Base-by-base conservation (phyloP, 2,888 invertebrate species). In the Priocnemis perturbator region DNA sequence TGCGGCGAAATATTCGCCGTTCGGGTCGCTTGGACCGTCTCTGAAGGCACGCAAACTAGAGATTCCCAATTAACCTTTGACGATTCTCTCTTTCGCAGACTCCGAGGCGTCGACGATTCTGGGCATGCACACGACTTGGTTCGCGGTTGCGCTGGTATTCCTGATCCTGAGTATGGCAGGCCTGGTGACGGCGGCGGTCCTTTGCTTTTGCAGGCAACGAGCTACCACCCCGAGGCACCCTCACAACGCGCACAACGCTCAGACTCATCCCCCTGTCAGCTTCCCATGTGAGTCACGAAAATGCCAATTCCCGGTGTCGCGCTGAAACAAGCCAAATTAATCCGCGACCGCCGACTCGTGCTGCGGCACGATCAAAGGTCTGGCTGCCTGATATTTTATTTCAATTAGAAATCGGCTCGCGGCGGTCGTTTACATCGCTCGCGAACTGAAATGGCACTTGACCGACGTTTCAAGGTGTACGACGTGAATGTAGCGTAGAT, bases 181-280 rank as follows among this genome's bases (percentile, higher is more conserved):
- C 67, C 91, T 93, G 84, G 93, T 93, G 77, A 93, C 93, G 67
- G 93, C 93, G 77, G 91, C 94, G 70, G 93, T 94, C 76, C 91
- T 94, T 88, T 96, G 95, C 90, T 91, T 94, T 84, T 96, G 95
- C 89, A 93, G 95, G 71, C 92, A 94, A 81, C 92, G 92, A 70
- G 89, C 90, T 79, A 89, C 91, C 74, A 87, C 86, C 67, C 88
- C 88, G 55, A 84, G 89, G 73, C 88, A 87, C 70, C 82, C 81
- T 60, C 88, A 88, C 79, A 88, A 87, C 83, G 82, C 87, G 69
- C 87, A 88, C 84, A 88, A 88, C 78, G 81, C 87, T 72, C 87
- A 88, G 77, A 80, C 85, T 65, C 87, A 88, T 76, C 86, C 85
- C 63, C 87, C 88, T 26, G 88, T 88, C 83, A 87, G 85, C 83